These are phyloP conservation scores for Heliconius melpomene DNA, from an alignment of 1,140 invertebrate genomes.

Conservation along the genomic window DNA sequence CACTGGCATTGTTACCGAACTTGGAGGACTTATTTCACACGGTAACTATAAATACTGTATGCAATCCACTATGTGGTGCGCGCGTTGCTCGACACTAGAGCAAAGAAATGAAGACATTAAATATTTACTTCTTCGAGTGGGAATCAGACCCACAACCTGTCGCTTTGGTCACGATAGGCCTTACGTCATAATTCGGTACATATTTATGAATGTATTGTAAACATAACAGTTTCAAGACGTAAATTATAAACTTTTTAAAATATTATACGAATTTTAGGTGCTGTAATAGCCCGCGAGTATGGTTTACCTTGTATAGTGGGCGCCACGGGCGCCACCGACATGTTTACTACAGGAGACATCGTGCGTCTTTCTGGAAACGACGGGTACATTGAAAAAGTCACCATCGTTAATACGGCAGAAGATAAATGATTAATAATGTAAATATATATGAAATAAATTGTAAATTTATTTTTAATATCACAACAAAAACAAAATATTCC, in stretches of 20 bases:
- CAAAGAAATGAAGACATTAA: no score
- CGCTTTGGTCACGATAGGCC: no score
- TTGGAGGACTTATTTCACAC: conserved; percentile 92
- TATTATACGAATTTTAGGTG: conserved; percentile 79
- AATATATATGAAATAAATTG: not conserved
- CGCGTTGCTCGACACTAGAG: no score
- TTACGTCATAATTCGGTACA: no score
- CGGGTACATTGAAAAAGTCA: conserved; percentile 62
- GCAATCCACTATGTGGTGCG: no score
- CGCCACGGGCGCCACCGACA: conserved; percentile 84
- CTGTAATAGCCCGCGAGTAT: conserved; percentile 94
- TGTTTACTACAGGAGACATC: conserved; percentile 86
- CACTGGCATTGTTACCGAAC: conserved; percentile 90
- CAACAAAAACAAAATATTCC: not conserved
- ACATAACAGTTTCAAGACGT: not conserved
- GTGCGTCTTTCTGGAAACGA: conserved; percentile 71
- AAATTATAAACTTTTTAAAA: not conserved
- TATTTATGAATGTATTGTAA: not conserved
- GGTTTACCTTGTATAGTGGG: conserved; percentile 92
- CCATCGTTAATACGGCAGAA: conserved; percentile 24
- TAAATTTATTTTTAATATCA: not conserved
- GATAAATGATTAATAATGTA: not conserved
- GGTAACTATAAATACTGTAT: conserved; percentile 77
- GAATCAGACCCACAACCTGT: no score
- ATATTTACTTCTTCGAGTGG: no score